Evolutionary conservation across 2,888 invertebrate genomes (phyloP).

Genomic region (Rhingia rostrata): DNA sequence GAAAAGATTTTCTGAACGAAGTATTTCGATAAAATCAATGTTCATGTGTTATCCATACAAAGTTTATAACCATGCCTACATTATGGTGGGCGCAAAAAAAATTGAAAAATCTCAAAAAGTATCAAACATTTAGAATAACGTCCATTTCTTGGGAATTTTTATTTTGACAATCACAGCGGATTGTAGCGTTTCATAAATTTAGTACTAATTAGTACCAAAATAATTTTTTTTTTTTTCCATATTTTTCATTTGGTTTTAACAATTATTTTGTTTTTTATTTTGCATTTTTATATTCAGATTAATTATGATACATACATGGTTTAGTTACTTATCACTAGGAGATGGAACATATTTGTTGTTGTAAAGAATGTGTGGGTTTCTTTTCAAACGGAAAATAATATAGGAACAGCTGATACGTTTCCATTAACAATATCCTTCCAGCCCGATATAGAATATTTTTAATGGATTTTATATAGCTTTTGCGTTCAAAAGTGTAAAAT

Average conservation of each 20-base stretch:
- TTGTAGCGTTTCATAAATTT: constrained; percentile 14
- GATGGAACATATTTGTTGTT: constrained; percentile 16
- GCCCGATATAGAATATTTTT: constrained; percentile 72
- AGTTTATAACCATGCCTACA: too few species aligned
- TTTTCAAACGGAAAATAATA: constrained; percentile 14
- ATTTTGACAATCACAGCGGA: too few species aligned
- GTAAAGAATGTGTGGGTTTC: background rate
- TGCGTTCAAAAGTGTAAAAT: constrained; percentile 41
- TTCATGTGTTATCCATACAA: too few species aligned
- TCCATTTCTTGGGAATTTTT: too few species aligned
- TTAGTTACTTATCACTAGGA: constrained; percentile 48
- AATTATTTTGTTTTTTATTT: constrained; percentile 36
- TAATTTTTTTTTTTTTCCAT: constrained; percentile 26
- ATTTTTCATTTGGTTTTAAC: constrained; percentile 37
- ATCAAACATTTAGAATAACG: too few species aligned
- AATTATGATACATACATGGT: constrained; percentile 60
- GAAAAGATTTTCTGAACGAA: too few species aligned
- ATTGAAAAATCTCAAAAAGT: too few species aligned
- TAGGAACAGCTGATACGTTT: constrained; percentile 13
- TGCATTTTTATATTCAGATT: constrained; percentile 39
- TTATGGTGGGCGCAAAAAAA: too few species aligned
- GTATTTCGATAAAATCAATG: too few species aligned
- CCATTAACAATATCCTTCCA: constrained; percentile 74
- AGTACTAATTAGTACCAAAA: constrained; percentile 63
- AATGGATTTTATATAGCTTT: constrained; percentile 43